These are phyloP conservation scores for Leptopterna dolabrata DNA, from an alignment of 2,888 invertebrate species.

Conservation along the genomic window DNA sequence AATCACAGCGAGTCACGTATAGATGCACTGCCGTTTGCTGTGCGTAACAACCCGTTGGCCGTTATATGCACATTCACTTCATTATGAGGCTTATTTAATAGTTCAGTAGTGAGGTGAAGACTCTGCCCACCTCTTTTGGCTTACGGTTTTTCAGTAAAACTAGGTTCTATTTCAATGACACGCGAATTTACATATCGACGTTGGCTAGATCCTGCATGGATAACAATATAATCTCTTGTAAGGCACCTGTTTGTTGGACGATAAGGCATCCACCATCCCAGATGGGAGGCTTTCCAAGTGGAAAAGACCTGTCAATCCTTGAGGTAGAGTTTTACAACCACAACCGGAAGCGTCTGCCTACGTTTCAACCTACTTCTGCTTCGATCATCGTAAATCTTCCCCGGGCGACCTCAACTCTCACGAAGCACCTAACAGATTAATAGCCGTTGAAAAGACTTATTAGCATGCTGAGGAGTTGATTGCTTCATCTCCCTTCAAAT, in stretches of 20 bases:
- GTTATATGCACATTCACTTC: no score
- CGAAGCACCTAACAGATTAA: conserved; percentile 30
- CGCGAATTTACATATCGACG: background rate
- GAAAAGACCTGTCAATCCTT: background rate
- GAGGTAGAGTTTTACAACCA: background rate
- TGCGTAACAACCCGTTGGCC: no score
- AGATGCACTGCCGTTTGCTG: no score
- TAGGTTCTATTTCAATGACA: background rate
- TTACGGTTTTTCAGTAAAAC: no score
- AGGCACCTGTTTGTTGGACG: background rate
- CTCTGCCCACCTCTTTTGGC: no score
- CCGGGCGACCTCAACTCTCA: background rate
- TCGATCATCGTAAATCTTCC: conserved; percentile 16
- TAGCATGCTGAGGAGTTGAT: conserved; percentile 30
- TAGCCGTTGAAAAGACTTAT: conserved; percentile 35
- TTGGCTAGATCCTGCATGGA: background rate
- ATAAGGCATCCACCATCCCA: background rate
- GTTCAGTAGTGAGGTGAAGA: no score
- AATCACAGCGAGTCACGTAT: no score
- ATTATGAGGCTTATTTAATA: no score
- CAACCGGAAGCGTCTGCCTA: conserved; percentile 30
- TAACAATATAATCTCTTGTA: background rate
- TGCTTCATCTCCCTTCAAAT: conserved; percentile 15
- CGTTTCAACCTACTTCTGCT: conserved; percentile 17
- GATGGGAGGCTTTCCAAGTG: background rate